A percentile compares a stretch with the other conserved stretches of the same genome.
Conservation (phyloP, 2,797 vertebrate species). For the Sebastes kiyomatsui region DNA sequence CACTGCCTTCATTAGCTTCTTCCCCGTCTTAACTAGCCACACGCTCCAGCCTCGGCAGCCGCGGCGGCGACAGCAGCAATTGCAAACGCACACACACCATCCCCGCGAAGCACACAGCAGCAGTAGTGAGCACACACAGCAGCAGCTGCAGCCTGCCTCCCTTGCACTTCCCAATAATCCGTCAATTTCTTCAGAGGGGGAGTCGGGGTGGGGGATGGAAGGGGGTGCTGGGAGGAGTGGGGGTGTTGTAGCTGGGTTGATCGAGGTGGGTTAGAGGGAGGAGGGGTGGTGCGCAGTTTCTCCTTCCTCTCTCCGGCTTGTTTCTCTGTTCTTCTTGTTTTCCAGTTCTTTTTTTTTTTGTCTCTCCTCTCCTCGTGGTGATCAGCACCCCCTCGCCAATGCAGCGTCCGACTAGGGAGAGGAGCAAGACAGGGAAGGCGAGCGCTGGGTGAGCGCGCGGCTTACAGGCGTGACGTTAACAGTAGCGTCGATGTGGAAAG, state of each 20-base stretch:
- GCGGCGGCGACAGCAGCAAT: slow-evolving; percentile 57
- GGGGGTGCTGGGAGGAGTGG: slow-evolving; percentile 62
- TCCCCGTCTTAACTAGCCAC: slow-evolving; percentile 77
- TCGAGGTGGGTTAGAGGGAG: slow-evolving; percentile 63
- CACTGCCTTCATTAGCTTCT: slow-evolving; percentile 81
- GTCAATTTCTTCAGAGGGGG: slow-evolving; percentile 83
- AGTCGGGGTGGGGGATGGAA: slow-evolving; percentile 66
- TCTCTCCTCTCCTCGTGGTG: slow-evolving; percentile 51
- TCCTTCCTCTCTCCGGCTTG: slow-evolving; percentile 60
- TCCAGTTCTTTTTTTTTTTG: slow-evolving; percentile 36
- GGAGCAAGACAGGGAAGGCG: slow-evolving; percentile 61
- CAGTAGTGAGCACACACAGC: slow-evolving; percentile 77
- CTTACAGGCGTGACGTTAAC: slow-evolving; percentile 80
- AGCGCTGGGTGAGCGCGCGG: slow-evolving; percentile 68
- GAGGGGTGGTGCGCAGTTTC: slow-evolving; percentile 72
- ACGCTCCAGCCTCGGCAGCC: slow-evolving; percentile 68
- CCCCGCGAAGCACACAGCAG: slow-evolving; percentile 70
- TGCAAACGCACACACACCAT: slow-evolving; percentile 67
- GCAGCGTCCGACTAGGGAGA: slow-evolving; percentile 70
- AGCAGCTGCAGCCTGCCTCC: slow-evolving; percentile 83
- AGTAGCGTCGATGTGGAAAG: slow-evolving; percentile 79
- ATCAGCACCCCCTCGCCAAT: slow-evolving; percentile 68
- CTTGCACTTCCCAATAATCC: slow-evolving; percentile 86
- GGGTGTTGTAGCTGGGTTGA: slow-evolving; percentile 70
- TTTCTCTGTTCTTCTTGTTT: slow-evolving; percentile 63